Conservation (phyloP, 2,888 invertebrate species). For the Drosophila neotestacea region DNA sequence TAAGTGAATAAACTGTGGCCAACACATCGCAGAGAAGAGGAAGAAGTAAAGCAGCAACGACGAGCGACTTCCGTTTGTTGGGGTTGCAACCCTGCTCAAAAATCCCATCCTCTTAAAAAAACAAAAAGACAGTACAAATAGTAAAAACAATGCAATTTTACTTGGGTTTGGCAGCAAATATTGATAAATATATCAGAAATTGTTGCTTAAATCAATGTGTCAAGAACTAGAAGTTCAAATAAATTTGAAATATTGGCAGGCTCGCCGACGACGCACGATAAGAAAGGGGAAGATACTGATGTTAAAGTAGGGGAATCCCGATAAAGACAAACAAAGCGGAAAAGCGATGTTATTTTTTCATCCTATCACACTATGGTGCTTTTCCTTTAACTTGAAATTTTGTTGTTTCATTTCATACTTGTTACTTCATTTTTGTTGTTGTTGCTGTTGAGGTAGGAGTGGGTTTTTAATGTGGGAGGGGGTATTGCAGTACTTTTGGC, state of each 20-base stretch:
- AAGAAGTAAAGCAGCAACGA: constrained; percentile 39
- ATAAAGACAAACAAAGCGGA: constrained; percentile 52
- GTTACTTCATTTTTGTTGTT: constrained; percentile 3
- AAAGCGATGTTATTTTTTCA: constrained; percentile 53
- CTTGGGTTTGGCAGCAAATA: constrained; percentile 55
- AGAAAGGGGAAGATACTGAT: constrained; percentile 23
- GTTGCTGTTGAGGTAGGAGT: constrained; percentile 14
- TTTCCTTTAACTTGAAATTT: constrained; percentile 21
- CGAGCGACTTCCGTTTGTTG: constrained; percentile 60
- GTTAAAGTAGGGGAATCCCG: background rate
- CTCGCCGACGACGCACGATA: constrained; percentile 50
- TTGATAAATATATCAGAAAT: constrained; percentile 73
- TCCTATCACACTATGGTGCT: constrained; percentile 50
- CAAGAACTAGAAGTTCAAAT: constrained; percentile 55
- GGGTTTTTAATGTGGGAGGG: background rate
- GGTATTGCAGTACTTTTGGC: constrained; percentile 62
- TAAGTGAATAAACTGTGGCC: constrained; percentile 76
- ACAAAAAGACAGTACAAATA: background rate
- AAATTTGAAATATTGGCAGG: constrained; percentile 67
- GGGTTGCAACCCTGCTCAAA: constrained; percentile 41
- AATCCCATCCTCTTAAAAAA: background rate
- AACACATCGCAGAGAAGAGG: constrained; percentile 35
- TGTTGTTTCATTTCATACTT: constrained; percentile 17
- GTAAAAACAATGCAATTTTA: constrained; percentile 58
- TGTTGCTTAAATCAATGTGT: constrained; percentile 71